phyloP scores from a whole-genome alignment of 1,140 invertebrate genomes.

The Drosophila mauritiana region DNA sequence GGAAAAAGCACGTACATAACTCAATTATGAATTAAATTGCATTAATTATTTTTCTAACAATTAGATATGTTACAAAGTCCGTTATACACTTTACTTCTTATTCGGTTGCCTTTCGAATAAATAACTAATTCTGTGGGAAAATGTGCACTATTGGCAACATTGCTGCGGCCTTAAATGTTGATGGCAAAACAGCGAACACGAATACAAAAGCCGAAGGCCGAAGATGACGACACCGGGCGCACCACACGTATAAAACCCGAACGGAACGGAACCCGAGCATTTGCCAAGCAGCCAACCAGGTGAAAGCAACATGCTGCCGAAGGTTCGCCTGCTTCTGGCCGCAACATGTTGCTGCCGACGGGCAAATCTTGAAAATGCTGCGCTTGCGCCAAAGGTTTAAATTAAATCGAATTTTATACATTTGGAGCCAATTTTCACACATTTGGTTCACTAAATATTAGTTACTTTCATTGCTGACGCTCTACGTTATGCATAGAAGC shows the following conservation, averaged over 20 bases:
- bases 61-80: too few relatives aligned
- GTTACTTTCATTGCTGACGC: too few relatives aligned
- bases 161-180: background rate
- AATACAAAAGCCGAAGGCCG: background rate
- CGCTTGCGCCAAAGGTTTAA: conserved; percentile 14
- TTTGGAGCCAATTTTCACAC: background rate
- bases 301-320: conserved; percentile 28
- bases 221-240: conserved; percentile 6
- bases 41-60: too few relatives aligned
- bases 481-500: too few relatives aligned
- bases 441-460: background rate
- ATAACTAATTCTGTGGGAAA: too few relatives aligned
- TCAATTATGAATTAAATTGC: too few relatives aligned
- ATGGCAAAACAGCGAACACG: background rate
- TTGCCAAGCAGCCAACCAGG: conserved; percentile 24
- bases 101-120: too few relatives aligned
- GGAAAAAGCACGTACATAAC: too few relatives aligned
- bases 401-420: background rate
- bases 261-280: background rate
- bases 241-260: background rate
- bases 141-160: background rate
- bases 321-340: conserved; percentile 8
- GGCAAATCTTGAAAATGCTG: background rate
- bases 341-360: conserved; percentile 16
- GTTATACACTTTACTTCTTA: too few relatives aligned